Conservation (phyloP, 2,113 vertebrate genomes). For the Sus scrofa region T2T-Sscrofa CM000830.6:110184501-110185000, state of each 20-base stretch:
- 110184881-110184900: neutral
- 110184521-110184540: conserved; percentile 77
- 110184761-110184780: conserved; percentile 73
- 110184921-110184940: conserved; percentile 55
- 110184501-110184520: conserved; percentile 78
- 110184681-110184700: conserved; percentile 76
- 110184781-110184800: conserved; percentile 71
- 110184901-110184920: conserved; percentile 62
- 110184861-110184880: neutral
- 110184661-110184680: conserved; percentile 69
- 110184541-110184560: conserved; percentile 71
- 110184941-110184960: conserved; percentile 57
- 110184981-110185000: conserved; percentile 22
- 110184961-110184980: conserved; percentile 62
- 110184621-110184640: conserved; percentile 78
- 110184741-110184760: conserved; percentile 67
- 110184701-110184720: conserved; percentile 71
- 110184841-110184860: neutral
- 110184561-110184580: conserved; percentile 70
- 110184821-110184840: conserved; percentile 65
- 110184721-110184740: conserved; percentile 68
- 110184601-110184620: conserved; percentile 72
- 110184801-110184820: conserved; percentile 57
- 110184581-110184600: conserved; percentile 78
- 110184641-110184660: conserved; percentile 73